These are phyloP conservation scores for Hymenochirus boettgeri DNA, from an alignment of 2,113 vertebrate species.

Conservation along the genomic window DNA sequence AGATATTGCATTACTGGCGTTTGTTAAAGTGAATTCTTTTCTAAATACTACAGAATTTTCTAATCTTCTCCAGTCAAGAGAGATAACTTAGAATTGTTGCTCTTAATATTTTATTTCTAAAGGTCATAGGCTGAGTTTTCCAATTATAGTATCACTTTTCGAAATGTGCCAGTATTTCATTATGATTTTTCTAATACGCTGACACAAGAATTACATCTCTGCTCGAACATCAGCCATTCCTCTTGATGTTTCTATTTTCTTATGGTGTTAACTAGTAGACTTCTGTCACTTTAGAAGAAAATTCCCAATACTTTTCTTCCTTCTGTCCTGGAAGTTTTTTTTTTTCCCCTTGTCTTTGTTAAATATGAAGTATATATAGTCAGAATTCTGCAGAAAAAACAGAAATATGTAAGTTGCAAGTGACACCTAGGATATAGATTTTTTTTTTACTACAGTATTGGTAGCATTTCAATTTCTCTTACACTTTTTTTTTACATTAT, in stretches of 20 bases:
- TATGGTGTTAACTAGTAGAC: constrained; percentile 12
- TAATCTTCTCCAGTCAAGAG: constrained; percentile 16
- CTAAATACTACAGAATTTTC: too few species aligned
- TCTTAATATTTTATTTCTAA: constrained; percentile 31
- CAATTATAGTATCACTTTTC: constrained; percentile 38
- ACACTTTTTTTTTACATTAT: background rate
- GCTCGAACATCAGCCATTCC: constrained; percentile 30
- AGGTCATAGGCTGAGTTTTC: constrained; percentile 35
- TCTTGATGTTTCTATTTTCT: constrained; percentile 37
- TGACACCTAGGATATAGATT: background rate
- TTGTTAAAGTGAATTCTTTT: too few species aligned
- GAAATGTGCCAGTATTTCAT: constrained; percentile 36
- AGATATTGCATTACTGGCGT: too few species aligned
- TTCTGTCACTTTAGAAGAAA: constrained; percentile 36
- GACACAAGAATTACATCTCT: constrained; percentile 36
- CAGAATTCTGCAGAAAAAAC: constrained; percentile 22
- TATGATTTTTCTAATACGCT: constrained; percentile 34
- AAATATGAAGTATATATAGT: constrained; percentile 19
- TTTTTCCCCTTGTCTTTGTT: constrained; percentile 6
- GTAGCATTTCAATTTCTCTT: background rate
- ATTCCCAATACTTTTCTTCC: constrained; percentile 11
- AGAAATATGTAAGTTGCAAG: background rate
- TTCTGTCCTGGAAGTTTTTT: too few species aligned
- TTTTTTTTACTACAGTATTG: background rate
- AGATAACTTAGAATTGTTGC: constrained; percentile 17